phyloP scores from a whole-genome alignment of 2,888 invertebrate genomes.

The Erpobdella octoculata region DNA sequence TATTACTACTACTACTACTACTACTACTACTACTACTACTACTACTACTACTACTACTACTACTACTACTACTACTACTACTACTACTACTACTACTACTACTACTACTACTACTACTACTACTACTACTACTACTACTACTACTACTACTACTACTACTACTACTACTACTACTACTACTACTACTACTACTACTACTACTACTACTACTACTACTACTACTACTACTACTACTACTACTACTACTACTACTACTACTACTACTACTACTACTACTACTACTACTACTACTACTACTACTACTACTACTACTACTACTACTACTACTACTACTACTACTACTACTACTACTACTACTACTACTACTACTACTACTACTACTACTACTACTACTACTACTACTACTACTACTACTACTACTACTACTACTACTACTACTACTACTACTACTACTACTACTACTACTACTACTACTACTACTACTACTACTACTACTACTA shows the following conservation, averaged over 20 bases:
- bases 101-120: conserved; percentile 14
- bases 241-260: conserved; percentile 17
- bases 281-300: conserved; percentile 17
- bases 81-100: too few relatives aligned
- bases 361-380: conserved; percentile 17
- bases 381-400: conserved; percentile 17
- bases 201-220: conserved; percentile 17
- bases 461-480: conserved; percentile 28
- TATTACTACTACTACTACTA: too few relatives aligned
- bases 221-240: conserved; percentile 17
- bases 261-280: conserved; percentile 17
- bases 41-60: too few relatives aligned
- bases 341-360: conserved; percentile 15
- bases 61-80: too few relatives aligned
- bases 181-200: conserved; percentile 17
- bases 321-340: conserved; percentile 17
- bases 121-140: conserved; percentile 17
- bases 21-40: too few relatives aligned
- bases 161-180: conserved; percentile 17
- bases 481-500: conserved; percentile 32
- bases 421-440: conserved; percentile 2
- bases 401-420: not conserved
- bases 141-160: conserved; percentile 12
- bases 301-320: conserved; percentile 17
- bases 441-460: conserved; percentile 29